phyloP scores from a whole-genome alignment of 2,113 vertebrate species.

The Felis chaus region DNA sequence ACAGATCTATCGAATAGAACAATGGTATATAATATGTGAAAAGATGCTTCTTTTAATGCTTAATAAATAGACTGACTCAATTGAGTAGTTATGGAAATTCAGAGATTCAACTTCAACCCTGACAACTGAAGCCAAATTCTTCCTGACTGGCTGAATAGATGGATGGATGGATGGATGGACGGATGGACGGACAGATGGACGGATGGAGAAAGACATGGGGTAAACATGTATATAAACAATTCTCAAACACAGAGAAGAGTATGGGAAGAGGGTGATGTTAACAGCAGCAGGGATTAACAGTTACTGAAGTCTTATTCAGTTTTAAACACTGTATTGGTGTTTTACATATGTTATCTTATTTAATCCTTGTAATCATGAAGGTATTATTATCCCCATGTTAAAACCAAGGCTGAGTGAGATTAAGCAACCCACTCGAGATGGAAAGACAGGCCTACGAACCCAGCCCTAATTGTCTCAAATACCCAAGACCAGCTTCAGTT shows the following conservation, averaged over 20 bases:
- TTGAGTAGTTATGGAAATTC: neutral
- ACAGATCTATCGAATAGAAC: neutral
- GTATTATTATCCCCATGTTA: neutral
- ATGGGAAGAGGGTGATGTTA: neutral
- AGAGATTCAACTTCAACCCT: neutral
- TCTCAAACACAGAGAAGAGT: neutral
- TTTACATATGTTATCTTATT: conserved; percentile 9
- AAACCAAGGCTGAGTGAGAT: neutral
- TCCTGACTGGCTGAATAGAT: neutral
- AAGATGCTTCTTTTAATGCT: neutral
- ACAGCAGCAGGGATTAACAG: neutral
- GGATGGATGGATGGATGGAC: neutral
- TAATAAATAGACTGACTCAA: neutral
- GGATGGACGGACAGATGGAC: neutral
- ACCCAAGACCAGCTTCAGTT: neutral
- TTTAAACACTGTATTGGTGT: neutral
- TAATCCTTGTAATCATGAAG: conserved; percentile 29
- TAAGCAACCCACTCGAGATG: neutral
- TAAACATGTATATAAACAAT: no score
- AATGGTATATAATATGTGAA: neutral
- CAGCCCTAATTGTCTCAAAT: neutral
- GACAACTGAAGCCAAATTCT: neutral
- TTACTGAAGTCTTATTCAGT: neutral
- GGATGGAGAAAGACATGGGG: no score
- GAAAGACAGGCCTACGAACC: neutral